Conservation (phyloP, 2,888 invertebrate genomes). For the Lithophane semibrunnea region DNA sequence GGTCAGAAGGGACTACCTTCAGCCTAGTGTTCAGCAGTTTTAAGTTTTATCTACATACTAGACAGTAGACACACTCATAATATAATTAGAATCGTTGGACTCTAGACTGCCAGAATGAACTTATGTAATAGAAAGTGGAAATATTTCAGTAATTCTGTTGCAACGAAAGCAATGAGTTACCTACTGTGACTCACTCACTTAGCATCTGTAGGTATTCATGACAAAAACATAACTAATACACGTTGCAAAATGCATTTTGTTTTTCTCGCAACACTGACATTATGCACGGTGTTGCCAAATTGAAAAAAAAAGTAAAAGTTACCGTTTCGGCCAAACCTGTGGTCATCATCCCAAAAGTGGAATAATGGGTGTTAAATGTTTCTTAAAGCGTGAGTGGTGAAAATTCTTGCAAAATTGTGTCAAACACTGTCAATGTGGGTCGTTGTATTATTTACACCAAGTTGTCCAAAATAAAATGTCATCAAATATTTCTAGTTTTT, state of each 20-base stretch:
- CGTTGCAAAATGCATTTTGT: slow-evolving; percentile 53
- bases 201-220: slow-evolving; percentile 5
- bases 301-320: slow-evolving; percentile 64
- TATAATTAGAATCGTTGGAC: background rate
- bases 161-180: background rate
- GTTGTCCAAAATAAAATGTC: background rate
- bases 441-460: slow-evolving; percentile 5
- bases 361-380: slow-evolving; percentile 45
- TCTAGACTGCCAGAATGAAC: background rate
- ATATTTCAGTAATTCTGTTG: slow-evolving; percentile 1
- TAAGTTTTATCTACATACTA: background rate
- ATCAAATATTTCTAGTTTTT: background rate
- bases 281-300: slow-evolving; percentile 53
- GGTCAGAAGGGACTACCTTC: background rate
- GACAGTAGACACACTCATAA: background rate
- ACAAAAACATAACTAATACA: slow-evolving; percentile 38
- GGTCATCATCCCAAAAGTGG: slow-evolving; percentile 36
- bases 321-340: slow-evolving; percentile 25
- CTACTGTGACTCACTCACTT: slow-evolving; percentile 11
- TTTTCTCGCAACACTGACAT: slow-evolving; percentile 45
- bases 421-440: slow-evolving; percentile 20
- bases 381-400: slow-evolving; percentile 29
- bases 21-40: background rate
- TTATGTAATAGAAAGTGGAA: background rate
- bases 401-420: slow-evolving; percentile 50